Evolutionary conservation across 30 jellyfish, hydroid and myxozoan species (phyloP), one percentile per base, ranked within the genome.

Genomic region (Nemopilema nomurai): DNA sequence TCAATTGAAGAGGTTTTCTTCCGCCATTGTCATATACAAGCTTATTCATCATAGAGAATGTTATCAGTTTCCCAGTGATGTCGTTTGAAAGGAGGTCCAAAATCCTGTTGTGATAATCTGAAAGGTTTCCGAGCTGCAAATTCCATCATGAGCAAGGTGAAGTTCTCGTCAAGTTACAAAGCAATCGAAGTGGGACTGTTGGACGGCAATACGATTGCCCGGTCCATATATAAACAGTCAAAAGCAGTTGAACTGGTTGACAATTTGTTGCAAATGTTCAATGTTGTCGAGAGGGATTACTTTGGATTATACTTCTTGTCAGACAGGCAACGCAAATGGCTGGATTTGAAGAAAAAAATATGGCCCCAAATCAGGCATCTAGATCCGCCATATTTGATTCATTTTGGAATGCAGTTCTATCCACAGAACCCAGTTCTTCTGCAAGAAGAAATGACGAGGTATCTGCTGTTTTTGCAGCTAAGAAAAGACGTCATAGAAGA

Each of bases 331-430:
- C 63, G 97, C 49, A 71, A 74, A 25, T 93, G 98, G 98, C 86
- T 93, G 67, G 72, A 88, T 25, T 79, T 74, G 31, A 81, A 85
- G 22, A 64, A 72, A 71, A 87, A 79, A 49, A 80, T 89, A 33
- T 93, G 98, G 98, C 89, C 96, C n/a, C 97, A 93, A 80, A 88
- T 93, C 49, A 90, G 80, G 70, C 87, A 82, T 28, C 79, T 88
- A 28, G 98, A 83, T 77, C 96, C 97, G 23, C 98, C 98, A 1
- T 93, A 93, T 50, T 90, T 83, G 57, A 41, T 93, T 67, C 84
- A 84, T 66, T 93, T 93, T 62, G 98, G 98, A 25, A 93, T 89
- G 89, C 88, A 89, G 83, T 93, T 62, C 77, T 88, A 75, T 72
- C 98, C 98, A 29, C 72, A 70, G n/a, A 97, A 88, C 25, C 96